phyloP scores from a whole-genome alignment of 1,140 invertebrate genomes.

The Drosophila triauraria region DNA sequence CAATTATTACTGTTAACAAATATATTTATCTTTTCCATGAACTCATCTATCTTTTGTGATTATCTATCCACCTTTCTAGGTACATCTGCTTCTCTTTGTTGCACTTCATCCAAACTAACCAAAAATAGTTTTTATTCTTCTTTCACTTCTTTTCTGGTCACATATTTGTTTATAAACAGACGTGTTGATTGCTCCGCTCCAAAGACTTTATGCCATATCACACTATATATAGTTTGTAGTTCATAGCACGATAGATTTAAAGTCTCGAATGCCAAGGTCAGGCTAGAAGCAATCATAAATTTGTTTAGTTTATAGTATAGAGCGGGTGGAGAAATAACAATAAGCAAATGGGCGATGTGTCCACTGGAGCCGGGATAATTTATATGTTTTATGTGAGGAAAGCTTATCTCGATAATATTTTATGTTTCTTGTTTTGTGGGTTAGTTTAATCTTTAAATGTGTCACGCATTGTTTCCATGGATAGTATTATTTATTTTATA shows the following conservation, averaged over 20 bases:
- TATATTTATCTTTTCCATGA: not conserved
- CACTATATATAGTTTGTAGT: slow-evolving; percentile 38
- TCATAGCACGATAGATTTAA: slow-evolving; percentile 41
- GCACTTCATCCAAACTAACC: not conserved
- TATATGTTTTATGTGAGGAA: not conserved
- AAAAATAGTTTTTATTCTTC: slow-evolving; percentile 37
- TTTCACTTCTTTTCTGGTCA: slow-evolving; percentile 49
- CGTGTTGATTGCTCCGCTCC: slow-evolving; percentile 44
- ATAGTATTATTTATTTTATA: too few species aligned
- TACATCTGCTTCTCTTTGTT: slow-evolving; percentile 2
- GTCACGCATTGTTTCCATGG: not conserved
- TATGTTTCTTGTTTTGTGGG: not conserved
- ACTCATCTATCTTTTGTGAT: not conserved
- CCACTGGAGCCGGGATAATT: not conserved
- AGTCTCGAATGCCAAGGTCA: slow-evolving; percentile 65
- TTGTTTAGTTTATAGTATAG: slow-evolving; percentile 12
- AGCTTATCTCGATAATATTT: not conserved
- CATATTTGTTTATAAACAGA: slow-evolving; percentile 59
- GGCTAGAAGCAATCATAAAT: slow-evolving; percentile 38
- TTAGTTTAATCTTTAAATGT: not conserved
- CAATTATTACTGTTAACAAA: not conserved
- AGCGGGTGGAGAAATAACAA: not conserved
- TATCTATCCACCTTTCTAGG: not conserved
- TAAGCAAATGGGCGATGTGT: not conserved
- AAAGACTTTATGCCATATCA: slow-evolving; percentile 26